Base-by-base conservation (phyloP, 2,113 vertebrate genomes). In the Patagioenas fasciata region DNA sequence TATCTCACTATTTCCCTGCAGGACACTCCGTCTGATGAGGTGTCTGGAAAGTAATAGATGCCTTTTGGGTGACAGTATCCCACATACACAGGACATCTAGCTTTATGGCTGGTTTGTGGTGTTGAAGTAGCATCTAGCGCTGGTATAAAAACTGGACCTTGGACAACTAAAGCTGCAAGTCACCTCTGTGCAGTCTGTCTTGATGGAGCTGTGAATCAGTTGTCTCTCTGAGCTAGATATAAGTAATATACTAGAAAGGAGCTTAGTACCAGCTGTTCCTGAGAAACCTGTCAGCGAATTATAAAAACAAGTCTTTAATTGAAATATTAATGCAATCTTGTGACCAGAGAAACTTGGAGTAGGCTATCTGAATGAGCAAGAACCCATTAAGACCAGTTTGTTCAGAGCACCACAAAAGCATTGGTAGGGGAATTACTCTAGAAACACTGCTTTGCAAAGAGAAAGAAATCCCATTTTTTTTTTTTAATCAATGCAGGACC, bases 201-300 rank as follows among this genome's bases (percentile, higher is more conserved):
- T 21, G 3, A 32, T 57, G 54, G 69, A 73, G 51, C 72, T 73
- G 54, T 29, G 26, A 26, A 53, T 89, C 69, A 69, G 44, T 57
- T 73, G 34, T 47, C 16, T 88, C 28, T 56, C 47, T 86, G 40
- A 54, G 85, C 19, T 72, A 69, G 44, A 18, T 53, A 24, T 57
- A 56, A 75, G 69, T 73, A 74, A 74, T 58, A 56, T n/a, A 56
- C 25, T 12, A 50, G 42, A 57, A 83, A 86, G 51, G 26, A 90
- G 40, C 83, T 89, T 89, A 72, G 38, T 86, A 80, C 67, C 40
- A 86, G 40, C 64, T 89, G 67, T 92, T 86, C 48, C 72, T 70
- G 84, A 73, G n/a, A 85, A 91, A 88, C 73, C 36, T 89, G 44
- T 38, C 13, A 32, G 23, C 77, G 40, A 92, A 73, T 84, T 91